These are phyloP conservation scores for Diabrotica virgifera DNA, from an alignment of 1,140 invertebrate genomes.

Conservation along the genomic window DNA sequence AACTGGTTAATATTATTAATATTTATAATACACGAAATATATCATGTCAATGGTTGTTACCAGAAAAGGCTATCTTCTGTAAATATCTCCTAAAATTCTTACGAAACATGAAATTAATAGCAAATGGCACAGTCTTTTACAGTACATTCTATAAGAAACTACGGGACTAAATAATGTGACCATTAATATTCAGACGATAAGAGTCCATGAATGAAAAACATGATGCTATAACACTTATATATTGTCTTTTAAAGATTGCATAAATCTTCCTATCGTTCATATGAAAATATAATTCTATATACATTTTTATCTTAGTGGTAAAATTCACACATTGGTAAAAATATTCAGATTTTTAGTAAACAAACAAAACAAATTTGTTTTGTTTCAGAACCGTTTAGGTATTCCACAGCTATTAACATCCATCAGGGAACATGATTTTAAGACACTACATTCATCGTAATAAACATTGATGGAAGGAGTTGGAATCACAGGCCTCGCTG, in stretches of 20 bases:
- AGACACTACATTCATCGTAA: too few species aligned
- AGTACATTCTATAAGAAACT: constrained; percentile 26
- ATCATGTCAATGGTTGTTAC: not conserved
- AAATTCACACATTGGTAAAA: constrained; percentile 14
- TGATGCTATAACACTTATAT: constrained; percentile 33
- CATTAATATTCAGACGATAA: constrained; percentile 25
- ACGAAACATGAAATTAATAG: constrained; percentile 25
- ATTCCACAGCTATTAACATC: too few species aligned
- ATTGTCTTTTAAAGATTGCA: constrained; percentile 37
- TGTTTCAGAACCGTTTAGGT: too few species aligned
- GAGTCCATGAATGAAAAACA: constrained; percentile 24
- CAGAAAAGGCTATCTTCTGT: not conserved
- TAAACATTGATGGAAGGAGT: too few species aligned
- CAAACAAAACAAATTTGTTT: too few species aligned
- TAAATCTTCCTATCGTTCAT: constrained; percentile 26
- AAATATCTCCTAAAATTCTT: not conserved
- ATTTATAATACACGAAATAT: not conserved
- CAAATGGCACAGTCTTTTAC: constrained; percentile 34
- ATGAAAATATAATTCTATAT: constrained; percentile 38
- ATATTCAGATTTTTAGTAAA: not conserved
- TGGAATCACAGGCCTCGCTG: too few species aligned
- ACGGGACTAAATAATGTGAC: constrained; percentile 28
- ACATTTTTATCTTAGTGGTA: constrained; percentile 29
- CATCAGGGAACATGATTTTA: too few species aligned
- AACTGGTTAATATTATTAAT: not conserved